Evolutionary conservation across 2,888 invertebrate genomes (phyloP).

Genomic region (Phyllotreta striolata): DNA sequence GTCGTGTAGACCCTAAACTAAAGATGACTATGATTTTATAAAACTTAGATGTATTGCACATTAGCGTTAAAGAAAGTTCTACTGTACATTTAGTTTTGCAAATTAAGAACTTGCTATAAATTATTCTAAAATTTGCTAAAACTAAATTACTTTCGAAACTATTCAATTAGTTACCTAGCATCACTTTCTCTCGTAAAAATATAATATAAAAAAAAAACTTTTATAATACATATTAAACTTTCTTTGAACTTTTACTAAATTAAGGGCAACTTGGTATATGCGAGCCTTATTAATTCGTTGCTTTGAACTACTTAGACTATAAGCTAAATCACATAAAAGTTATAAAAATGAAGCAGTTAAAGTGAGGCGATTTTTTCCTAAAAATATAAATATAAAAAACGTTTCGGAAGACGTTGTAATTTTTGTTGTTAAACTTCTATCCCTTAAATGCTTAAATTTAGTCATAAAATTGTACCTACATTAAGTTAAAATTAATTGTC

Average conservation of each 20-base stretch:
- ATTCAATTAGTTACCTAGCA: no score
- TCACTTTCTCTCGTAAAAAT: no score
- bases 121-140: background rate
- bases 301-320: conserved; percentile 24
- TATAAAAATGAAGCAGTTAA: conserved; percentile 36
- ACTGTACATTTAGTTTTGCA: background rate
- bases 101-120: conserved; percentile 7
- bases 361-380: conserved; percentile 42
- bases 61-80: conserved; percentile 29
- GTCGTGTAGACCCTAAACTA: conserved; percentile 47
- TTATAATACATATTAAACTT: background rate
- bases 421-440: conserved; percentile 45
- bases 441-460: conserved; percentile 23
- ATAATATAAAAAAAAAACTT: background rate
- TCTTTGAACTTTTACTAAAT: background rate
- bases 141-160: no score
- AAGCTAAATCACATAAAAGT: conserved; percentile 36
- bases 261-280: conserved; percentile 3
- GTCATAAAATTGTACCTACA: conserved; percentile 26
- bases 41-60: conserved; percentile 49
- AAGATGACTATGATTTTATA: conserved; percentile 38
- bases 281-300: conserved; percentile 29
- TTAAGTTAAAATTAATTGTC: conserved; percentile 24
- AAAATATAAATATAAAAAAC: conserved; percentile 26
- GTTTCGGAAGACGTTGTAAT: conserved; percentile 49